Evolutionary conservation across 2,797 vertebrate genomes (phyloP), one percentile per base, ranked within the genome.

Genomic region (Spinus pinus): DNA sequence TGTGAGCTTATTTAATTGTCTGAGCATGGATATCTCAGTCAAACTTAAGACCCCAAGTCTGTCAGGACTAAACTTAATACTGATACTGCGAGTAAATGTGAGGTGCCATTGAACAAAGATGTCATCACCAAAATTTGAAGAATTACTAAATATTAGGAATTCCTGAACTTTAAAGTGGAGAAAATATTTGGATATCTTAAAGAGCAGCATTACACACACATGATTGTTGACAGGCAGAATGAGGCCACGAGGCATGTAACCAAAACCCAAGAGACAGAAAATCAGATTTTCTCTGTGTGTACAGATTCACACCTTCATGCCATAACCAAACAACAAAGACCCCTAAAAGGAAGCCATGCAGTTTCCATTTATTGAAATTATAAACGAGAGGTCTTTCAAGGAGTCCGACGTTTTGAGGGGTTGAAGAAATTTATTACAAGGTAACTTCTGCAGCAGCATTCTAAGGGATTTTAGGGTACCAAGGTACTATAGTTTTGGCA

Each of bases 191-290:
- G 2, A 44, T 70, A 31, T 19, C 7, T 4, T 44, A 14, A 57
- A 69, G 6, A 58, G 31, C 37, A 77, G 28, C 0, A 0, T 37
- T 82, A 50, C 3, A 4, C 0, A 2, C 14, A n/a, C 2, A 5
- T 18, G 24, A 50, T 30, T 35, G 31, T 77, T 51, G 35, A 58
- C 6, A 30, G 20, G 17, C 30, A 69, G 49, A 80, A 50, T 10
- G 14, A 85, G 50, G 42, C 21, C 54, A 65, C 46, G 6, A 2
- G 23, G 14, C 13, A 69, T 12, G 19, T 9, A 61, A 5, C 11
- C n/a, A 74, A 22, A 30, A 75, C 7, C 2, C 11, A 39, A 9
- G 15, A 64, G 8, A 46, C 5, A 74, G 51, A 50, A 77, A 56
- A 44, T 24, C 33, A 24, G 37, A 33, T 67, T 75, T 75, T 53